Evolutionary conservation across 2,797 vertebrate species (phyloP), one percentile per base, ranked within the genome.

Genomic region (Acanthurus leucopareius): DNA sequence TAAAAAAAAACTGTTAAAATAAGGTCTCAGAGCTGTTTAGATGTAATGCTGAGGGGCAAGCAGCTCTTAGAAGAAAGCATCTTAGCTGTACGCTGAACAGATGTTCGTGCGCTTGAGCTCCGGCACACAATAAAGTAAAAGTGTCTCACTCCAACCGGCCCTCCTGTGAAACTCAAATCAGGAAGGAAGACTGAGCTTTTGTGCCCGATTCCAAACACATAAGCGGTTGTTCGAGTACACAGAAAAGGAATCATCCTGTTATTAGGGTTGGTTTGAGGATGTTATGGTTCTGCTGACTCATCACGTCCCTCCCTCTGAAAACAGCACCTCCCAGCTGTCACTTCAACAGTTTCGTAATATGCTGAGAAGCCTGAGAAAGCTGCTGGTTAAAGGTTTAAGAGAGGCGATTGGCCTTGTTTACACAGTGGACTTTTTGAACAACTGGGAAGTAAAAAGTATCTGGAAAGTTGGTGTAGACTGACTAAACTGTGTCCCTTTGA

Each of bases 221-320:
- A 19, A 48, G 60, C 48, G 53, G 76, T 69, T 82, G 75, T 13
- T 10, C 10, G 40, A 42, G 54, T 14, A 62, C 25, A 15, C 66
- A 80, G 57, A 59, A 72, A 52, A 73, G 58, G 19, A 74, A 56
- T 77, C 48, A 48, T 82, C 74, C 78, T 83, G 74, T 85, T 86
- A 78, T 82, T 82, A 52, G 67, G 48, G 22, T 20, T 83, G 70
- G 11, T 82, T 75, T 69, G 52, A 84, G 77, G 83, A 85, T 51
- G 66, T 77, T 47, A 10, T 53, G 4, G 32, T 53, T 48, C 9
- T 76, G 77, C 80, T 70, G 70, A 83, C 68, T 76, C 68, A 59
- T 22, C 61, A 48, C 25, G 61, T 69, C 66, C 73, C 83, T 69
- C 22, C 25, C 65, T 66, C 56, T 76, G 66, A 77, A 35, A 68